Base-by-base conservation (phyloP, 2,797 vertebrate genomes). In the Anguilla pacifica region DNA sequence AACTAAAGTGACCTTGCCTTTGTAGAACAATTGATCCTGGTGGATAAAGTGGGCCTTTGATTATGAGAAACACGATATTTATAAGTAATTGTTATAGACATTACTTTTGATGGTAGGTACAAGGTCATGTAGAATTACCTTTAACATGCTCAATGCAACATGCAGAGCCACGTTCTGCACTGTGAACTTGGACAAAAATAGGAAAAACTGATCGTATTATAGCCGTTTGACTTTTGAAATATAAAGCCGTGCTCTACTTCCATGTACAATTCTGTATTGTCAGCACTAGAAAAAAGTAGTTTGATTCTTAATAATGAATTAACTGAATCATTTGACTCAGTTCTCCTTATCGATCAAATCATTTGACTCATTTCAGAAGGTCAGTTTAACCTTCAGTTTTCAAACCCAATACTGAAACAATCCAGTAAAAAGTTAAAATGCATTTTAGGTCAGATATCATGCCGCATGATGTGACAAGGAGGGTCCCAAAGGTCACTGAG, bases 371-470 rank as follows among this genome's bases (percentile, higher is more conserved):
- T 55, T 59, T 59, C 15, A 59, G 57, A 19, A 59, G 57, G 49
- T 39, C 25, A 35, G 25, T 49, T 49, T 46, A 51, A 49, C 43
- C 49, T 25, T 28, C 39, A 0, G 53, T 15, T 31, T 35, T 22
- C 49, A 43, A 67, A 70, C 25, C 61, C 61, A 10, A 84, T 1
- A 55, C 3, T 43, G 2, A 49, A 59, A 59, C 17, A 79, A 51
- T 43, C 13, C 3, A 22, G 31, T 28, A 67, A n/a, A 82, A 82
- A 9, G 22, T 83, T 25, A 6, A 55, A 22, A 0, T 72, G 15
- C 59, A 43, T 87, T 88, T 87, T 83, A 94, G 93, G 53, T 81
- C 86, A 2, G 31, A 55, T 49, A 87, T 74, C 43, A 17, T 89
- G 43, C 67, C 28, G 31, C 86, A 89, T 2, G 89, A 89, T n/a